Conservation (phyloP, 2,888 invertebrate genomes). For the Synanthedon myopaeformis region DNA sequence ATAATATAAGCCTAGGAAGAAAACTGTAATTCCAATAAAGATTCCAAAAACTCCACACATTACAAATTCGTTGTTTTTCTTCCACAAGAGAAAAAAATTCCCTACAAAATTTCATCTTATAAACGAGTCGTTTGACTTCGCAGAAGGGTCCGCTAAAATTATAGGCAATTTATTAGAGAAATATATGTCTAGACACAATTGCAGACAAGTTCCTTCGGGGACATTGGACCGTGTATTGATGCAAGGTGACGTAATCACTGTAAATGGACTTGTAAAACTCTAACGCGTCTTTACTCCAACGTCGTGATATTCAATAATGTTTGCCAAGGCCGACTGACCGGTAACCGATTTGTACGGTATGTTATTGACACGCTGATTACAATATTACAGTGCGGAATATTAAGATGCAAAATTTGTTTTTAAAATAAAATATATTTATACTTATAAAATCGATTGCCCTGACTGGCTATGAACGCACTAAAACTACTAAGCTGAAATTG, state of each 20-base stretch:
- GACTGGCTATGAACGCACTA: too few relatives aligned
- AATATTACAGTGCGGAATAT: too few relatives aligned
- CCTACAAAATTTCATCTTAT: too few relatives aligned
- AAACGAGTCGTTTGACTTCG: too few relatives aligned
- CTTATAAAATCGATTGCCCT: too few relatives aligned
- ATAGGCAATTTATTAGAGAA: background rate
- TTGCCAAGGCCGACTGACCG: constrained; percentile 18
- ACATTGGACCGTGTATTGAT: constrained; percentile 20
- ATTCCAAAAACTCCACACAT: background rate
- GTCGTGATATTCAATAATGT: constrained; percentile 13
- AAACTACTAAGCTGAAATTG: too few relatives aligned
- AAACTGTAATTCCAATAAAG: background rate
- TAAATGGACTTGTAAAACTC: constrained; percentile 8
- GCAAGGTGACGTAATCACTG: constrained; percentile 34
- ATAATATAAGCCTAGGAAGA: too few relatives aligned
- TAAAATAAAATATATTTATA: too few relatives aligned
- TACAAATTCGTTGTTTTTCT: too few relatives aligned
- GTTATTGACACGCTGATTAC: too few relatives aligned
- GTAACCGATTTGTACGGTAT: constrained; percentile 9
- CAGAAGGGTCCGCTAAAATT: background rate
- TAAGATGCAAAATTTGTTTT: too few relatives aligned
- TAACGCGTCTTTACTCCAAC: constrained; percentile 16
- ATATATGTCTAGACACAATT: constrained; percentile 7
- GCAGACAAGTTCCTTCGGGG: constrained; percentile 5
- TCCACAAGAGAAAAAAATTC: too few relatives aligned